Base-by-base conservation (phyloP, 1,140 invertebrate genomes). In the Pachypsylla venusta region DNA sequence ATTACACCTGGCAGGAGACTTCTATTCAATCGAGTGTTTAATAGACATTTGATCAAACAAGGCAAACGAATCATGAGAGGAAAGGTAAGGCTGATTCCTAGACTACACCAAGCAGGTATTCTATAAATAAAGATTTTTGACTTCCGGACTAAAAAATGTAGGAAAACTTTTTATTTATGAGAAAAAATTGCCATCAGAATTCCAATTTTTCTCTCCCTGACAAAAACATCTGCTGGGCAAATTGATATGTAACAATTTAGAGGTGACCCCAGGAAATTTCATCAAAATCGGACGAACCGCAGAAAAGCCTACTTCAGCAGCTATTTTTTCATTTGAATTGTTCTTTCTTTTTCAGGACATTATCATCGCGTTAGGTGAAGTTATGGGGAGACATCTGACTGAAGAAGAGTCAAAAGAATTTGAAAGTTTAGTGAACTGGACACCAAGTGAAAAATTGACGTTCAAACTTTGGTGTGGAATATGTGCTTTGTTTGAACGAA, bases 401-500 rank as follows among this genome's bases (percentile, higher is more conserved):
- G 54, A 68, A 1, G 70, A 77, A 5, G 74, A 83, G 60, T 65
- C 64, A 2, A 63, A 57, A 12, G 65, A 75, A 16, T 76, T 81
- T 48, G 68, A 67, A 27, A 59, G 58, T 24, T 65, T 79, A 2
- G 70, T 82, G 60, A 75, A 71, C 14, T 79, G 77, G 70, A 66
- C 72, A 1, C 67, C 70, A 20, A 67, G 69, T 1, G 74, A 77
- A 53, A 67, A 73, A 1, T 62, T 83, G 19, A 76, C 79, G 67
- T 84, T 81, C 66, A 73, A 79, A 40, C 77, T 75, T 2, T 85
- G 81, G 78, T 82, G 81, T 64, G 81, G 81, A 12, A 66, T 84
- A 16, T 83, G 81, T 64, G 81, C 80, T 0, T 69, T 79, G 3
- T 79, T 77, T 62, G 82, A 85, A 66, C 70, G 83, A 58, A 66